phyloP scores from a whole-genome alignment of 2,113 vertebrate species.

The Engystomops pustulosus region DNA sequence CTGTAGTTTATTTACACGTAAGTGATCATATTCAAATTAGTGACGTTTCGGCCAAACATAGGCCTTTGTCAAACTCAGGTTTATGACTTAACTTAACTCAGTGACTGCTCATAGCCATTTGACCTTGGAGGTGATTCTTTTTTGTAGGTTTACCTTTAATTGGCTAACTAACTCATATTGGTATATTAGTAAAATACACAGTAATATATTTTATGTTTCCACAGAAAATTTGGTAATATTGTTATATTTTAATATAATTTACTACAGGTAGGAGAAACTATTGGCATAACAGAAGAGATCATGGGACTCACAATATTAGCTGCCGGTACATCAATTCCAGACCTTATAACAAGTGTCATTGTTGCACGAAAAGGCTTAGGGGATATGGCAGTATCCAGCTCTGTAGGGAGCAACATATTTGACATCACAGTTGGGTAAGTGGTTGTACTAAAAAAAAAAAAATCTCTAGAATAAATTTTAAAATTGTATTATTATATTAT shows the following conservation, averaged over 20 bases:
- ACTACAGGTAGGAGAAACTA: constrained; percentile 90
- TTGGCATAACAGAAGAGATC: constrained; percentile 96
- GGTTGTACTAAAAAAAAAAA: neutral
- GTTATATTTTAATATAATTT: neutral
- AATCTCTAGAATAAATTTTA: no score
- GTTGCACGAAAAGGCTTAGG: constrained; percentile 94
- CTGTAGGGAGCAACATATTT: constrained; percentile 97
- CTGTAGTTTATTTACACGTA: no score
- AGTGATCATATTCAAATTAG: no score
- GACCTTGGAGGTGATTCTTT: no score
- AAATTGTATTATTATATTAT: neutral
- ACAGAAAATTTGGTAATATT: neutral
- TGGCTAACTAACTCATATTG: no score
- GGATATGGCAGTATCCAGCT: constrained; percentile 98
- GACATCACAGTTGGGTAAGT: constrained; percentile 97
- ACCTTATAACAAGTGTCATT: constrained; percentile 97
- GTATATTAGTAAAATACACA: no score
- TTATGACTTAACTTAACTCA: no score
- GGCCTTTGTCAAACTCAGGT: no score
- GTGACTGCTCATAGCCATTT: no score
- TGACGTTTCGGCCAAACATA: no score
- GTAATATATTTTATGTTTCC: neutral
- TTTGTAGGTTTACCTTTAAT: no score
- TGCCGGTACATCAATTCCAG: constrained; percentile 95
- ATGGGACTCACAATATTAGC: constrained; percentile 96